These are phyloP conservation scores for Lagopus leucura DNA, from an alignment of 2,113 vertebrate species.

Conservation along the genomic window DNA sequence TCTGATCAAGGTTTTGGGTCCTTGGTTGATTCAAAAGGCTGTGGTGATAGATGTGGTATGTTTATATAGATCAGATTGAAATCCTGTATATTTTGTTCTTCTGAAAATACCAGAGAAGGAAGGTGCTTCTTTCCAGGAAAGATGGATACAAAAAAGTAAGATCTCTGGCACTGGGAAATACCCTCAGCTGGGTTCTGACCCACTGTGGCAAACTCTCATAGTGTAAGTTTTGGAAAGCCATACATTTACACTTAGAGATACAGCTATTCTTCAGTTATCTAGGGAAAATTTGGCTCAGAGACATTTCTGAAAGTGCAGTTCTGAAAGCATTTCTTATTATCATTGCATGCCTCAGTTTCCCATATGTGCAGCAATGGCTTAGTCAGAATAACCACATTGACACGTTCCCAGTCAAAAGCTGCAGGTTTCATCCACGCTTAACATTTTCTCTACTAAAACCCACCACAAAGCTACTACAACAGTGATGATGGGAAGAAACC, in stretches of 20 bases:
- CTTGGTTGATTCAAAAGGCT: conserved; percentile 60
- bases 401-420: neutral
- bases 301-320: neutral
- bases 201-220: neutral
- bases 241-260: neutral
- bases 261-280: neutral
- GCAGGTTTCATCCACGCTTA: neutral
- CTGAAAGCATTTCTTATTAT: neutral
- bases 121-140: conserved; percentile 23
- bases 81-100: neutral
- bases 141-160: neutral
- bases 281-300: neutral
- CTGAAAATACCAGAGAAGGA: conserved; percentile 4
- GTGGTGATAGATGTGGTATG: conserved; percentile 52
- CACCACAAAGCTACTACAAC: neutral
- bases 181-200: neutral
- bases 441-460: neutral
- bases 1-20: conserved; percentile 48
- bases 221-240: neutral
- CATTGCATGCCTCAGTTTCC: neutral
- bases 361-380: neutral
- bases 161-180: neutral
- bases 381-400: neutral
- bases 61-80: conserved; percentile 40
- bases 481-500: conserved; percentile 80